Conservation (phyloP, 2,797 vertebrate species). For the Crenichthys baileyi region DNA sequence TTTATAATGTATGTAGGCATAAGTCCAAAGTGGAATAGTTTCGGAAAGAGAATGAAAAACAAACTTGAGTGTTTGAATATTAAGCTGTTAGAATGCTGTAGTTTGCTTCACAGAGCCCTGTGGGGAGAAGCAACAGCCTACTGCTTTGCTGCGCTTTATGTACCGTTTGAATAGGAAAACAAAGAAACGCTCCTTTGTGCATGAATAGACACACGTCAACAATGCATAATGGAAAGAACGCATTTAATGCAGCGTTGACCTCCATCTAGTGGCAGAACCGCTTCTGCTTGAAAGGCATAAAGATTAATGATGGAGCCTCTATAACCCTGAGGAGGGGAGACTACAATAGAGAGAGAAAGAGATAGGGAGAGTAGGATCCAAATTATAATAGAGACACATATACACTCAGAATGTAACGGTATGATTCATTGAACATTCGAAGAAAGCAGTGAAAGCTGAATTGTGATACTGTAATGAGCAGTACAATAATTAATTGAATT, state of each 20-base stretch:
- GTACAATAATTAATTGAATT: not conserved
- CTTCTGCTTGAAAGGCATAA: conserved; percentile 43
- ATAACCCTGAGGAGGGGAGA: conserved; percentile 26
- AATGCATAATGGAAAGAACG: conserved; percentile 30
- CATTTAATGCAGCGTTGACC: conserved; percentile 68
- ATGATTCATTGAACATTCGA: not conserved
- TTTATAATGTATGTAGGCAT: conserved; percentile 21
- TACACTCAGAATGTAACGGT: not conserved
- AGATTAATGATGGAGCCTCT: conserved; percentile 55
- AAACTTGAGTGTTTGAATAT: conserved; percentile 9
- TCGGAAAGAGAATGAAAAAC: conserved; percentile 4
- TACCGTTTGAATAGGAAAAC: conserved; percentile 16
- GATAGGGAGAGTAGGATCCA: not conserved
- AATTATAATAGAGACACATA: not conserved
- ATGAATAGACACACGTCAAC: conserved; percentile 15
- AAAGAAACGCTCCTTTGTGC: conserved; percentile 13
- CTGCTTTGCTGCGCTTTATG: not conserved
- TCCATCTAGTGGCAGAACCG: conserved; percentile 71
- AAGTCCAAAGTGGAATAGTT: conserved; percentile 8
- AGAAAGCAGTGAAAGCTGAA: not conserved
- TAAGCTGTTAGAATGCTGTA: conserved; percentile 13
- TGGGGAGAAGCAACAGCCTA: conserved; percentile 13
- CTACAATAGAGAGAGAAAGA: not conserved
- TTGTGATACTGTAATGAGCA: not conserved
- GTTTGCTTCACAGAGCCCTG: conserved; percentile 4